Evolutionary conservation across 2,888 invertebrate genomes (phyloP).

Genomic region (Heterodera filipjevi): DNA sequence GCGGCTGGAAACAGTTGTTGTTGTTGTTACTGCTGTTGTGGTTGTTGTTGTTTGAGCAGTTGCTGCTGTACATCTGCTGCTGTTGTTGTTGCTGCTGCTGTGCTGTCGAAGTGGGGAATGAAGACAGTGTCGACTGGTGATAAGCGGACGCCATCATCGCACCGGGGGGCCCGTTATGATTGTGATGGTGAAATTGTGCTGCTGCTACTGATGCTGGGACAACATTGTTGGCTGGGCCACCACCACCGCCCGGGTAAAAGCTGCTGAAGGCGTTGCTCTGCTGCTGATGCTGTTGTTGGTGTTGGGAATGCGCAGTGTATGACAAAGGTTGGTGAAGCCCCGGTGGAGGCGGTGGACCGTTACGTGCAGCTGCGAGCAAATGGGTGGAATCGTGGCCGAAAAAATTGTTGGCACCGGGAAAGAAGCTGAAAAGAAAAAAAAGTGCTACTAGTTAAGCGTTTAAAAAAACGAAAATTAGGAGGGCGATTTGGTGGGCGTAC

Average conservation of each 20-base stretch:
- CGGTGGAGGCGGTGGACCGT: neutral
- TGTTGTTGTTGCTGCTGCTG: constrained; percentile 5
- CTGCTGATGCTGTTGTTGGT: neutral
- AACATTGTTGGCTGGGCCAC: neutral
- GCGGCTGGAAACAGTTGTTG: neutral
- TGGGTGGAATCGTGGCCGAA: constrained; percentile 2
- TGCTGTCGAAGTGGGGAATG: neutral
- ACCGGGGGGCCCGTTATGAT: neutral
- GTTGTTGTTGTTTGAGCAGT: neutral
- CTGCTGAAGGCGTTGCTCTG: neutral
- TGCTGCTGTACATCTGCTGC: constrained; percentile 6
- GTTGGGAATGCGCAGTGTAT: neutral
- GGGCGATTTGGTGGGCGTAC: too few species aligned
- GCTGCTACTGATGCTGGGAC: neutral
- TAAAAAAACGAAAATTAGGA: too few species aligned
- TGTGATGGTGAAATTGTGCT: neutral
- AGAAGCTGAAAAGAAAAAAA: neutral
- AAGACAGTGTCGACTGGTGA: neutral
- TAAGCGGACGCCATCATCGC: neutral
- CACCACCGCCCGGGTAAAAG: neutral
- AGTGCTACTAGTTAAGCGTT: neutral
- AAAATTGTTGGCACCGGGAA: neutral
- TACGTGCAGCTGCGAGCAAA: neutral
- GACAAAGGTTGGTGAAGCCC: neutral
- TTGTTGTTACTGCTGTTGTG: neutral